Evolutionary conservation across 2,797 vertebrate genomes (phyloP).

Genomic region (Myotis vivesi): DNA sequence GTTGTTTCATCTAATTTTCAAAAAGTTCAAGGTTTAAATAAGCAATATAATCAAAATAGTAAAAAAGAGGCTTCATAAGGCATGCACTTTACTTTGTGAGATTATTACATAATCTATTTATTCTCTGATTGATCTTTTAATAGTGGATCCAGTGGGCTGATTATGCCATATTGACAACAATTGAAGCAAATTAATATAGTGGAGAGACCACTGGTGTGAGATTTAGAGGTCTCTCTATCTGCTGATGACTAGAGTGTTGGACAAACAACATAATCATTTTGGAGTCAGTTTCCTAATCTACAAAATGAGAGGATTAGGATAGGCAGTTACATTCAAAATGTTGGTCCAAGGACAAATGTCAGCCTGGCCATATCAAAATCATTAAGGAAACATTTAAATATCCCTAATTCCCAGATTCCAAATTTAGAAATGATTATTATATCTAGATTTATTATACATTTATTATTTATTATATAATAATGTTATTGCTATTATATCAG

Average conservation of each 20-base stretch:
- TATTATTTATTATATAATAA: no score
- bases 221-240: background rate
- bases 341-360: background rate
- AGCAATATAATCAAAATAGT: background rate
- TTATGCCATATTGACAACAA: background rate
- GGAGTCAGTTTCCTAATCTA: background rate
- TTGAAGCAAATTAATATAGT: background rate
- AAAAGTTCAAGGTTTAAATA: background rate
- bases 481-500: background rate
- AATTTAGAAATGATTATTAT: background rate
- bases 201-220: background rate
- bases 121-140: background rate
- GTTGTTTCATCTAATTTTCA: background rate
- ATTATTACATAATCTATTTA: background rate
- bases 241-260: background rate
- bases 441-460: no score
- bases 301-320: background rate
- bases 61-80: background rate
- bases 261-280: background rate
- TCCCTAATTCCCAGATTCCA: background rate
- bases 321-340: background rate
- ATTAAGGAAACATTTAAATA: background rate
- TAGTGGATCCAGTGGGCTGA: background rate
- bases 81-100: background rate
- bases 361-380: background rate